Conservation (phyloP, 1,140 invertebrate species). For the Zaprionus vittiger region DNA sequence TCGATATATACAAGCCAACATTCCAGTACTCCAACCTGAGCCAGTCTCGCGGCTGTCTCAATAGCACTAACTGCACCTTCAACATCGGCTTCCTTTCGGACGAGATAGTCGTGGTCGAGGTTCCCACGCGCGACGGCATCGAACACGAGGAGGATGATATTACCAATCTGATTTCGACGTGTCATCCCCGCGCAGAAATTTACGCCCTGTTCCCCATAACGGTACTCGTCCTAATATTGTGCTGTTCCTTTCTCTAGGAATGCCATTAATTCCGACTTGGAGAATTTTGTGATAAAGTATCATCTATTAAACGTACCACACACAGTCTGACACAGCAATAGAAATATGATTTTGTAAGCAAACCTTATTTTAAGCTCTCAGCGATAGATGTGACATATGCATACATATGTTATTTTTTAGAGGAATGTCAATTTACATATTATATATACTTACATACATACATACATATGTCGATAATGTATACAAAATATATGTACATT, state of each 20-base stretch:
- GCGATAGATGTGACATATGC: slow-evolving; percentile 44
- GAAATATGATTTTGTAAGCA: slow-evolving; percentile 27
- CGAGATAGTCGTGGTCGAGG: slow-evolving; percentile 91
- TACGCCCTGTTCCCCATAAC: slow-evolving; percentile 92
- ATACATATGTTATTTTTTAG: no score
- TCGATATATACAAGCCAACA: slow-evolving; percentile 93
- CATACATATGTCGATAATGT: neutral
- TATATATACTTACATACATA: neutral
- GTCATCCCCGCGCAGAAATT: slow-evolving; percentile 90
- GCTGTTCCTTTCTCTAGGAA: slow-evolving; percentile 90
- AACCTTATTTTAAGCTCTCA: slow-evolving; percentile 44
- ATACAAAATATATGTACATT: neutral
- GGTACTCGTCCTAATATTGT: slow-evolving; percentile 89
- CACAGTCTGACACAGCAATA: slow-evolving; percentile 63
- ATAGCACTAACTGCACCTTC: slow-evolving; percentile 91
- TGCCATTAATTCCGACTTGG: neutral
- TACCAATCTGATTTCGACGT: slow-evolving; percentile 89
- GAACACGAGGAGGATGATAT: slow-evolving; percentile 90
- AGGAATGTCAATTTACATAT: neutral
- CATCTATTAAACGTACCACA: slow-evolving; percentile 33
- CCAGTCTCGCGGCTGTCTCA: slow-evolving; percentile 88
- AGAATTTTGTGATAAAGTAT: slow-evolving; percentile 65
- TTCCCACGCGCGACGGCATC: slow-evolving; percentile 91
- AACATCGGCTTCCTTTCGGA: slow-evolving; percentile 88
- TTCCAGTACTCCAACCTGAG: slow-evolving; percentile 91